Conservation (phyloP, 2,113 vertebrate genomes). For the Hippocampus guttulatus region DNA sequence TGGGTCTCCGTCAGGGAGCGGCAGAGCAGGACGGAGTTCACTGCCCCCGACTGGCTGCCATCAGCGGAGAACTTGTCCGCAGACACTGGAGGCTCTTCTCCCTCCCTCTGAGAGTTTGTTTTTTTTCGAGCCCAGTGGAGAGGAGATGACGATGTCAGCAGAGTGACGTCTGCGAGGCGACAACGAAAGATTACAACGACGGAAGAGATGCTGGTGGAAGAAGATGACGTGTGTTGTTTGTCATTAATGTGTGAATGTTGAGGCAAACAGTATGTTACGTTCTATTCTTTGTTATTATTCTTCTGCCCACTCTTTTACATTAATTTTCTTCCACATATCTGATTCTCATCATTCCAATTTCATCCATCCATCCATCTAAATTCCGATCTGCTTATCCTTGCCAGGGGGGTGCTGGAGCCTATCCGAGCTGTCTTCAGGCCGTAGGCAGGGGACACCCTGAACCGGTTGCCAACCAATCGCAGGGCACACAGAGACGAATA, state of each 20-base stretch:
- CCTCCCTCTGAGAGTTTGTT: constrained; percentile 29
- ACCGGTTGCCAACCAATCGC: no score
- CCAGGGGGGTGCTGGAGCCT: no score
- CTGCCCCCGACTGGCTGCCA: constrained; percentile 36
- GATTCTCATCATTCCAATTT: no score
- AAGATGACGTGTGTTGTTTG: constrained; percentile 22
- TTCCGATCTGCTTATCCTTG: no score
- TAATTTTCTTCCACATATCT: no score
- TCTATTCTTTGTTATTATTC: no score
- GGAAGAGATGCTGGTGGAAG: constrained; percentile 25
- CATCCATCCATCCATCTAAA: no score
- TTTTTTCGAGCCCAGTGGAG: constrained; percentile 31
- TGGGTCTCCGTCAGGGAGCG: constrained; percentile 48
- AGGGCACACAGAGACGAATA: no score
- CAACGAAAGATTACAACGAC: constrained; percentile 32
- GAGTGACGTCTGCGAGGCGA: constrained; percentile 28
- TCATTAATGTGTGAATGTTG: neutral
- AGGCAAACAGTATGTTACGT: no score
- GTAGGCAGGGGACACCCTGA: no score
- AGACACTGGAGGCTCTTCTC: constrained; percentile 22
- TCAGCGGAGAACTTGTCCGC: constrained; percentile 36
- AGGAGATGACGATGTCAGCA: constrained; percentile 35
- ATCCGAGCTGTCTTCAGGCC: no score
- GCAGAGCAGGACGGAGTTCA: constrained; percentile 41
- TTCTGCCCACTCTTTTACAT: no score